Conservation (phyloP, 2,797 vertebrate species). For the Hyperoplus lanceolatus region DNA sequence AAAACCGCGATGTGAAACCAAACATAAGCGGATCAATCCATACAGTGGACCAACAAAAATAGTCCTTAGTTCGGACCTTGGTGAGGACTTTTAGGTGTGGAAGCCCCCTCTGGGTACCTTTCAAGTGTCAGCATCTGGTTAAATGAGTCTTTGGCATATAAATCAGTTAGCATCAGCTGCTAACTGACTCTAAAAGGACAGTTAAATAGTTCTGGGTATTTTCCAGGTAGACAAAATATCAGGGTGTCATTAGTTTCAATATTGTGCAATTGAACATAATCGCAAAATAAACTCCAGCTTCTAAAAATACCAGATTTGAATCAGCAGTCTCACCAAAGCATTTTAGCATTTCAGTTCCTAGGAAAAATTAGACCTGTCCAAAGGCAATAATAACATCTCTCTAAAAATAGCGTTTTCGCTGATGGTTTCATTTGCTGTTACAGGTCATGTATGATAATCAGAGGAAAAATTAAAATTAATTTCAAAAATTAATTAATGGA, state of each 20-base stretch:
- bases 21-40: too few species aligned
- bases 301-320: background rate
- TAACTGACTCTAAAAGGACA: background rate
- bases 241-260: constrained; percentile 5
- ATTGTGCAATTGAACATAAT: constrained; percentile 8
- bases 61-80: too few species aligned
- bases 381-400: too few species aligned
- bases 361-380: too few species aligned
- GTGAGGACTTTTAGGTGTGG: too few species aligned
- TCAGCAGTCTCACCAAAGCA: background rate
- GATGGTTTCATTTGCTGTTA: too few species aligned
- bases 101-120: background rate
- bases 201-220: background rate
- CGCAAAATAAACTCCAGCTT: constrained; percentile 1
- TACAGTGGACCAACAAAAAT: too few species aligned
- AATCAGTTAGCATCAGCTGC: background rate
- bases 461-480: too few species aligned
- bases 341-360: background rate
- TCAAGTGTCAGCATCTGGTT: background rate
- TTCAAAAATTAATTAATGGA: background rate
- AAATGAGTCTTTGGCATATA: background rate
- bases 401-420: too few species aligned
- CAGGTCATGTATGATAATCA: too few species aligned
- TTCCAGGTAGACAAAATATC: constrained; percentile 19
- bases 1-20: too few species aligned